Base-by-base conservation (phyloP, 1,140 invertebrate genomes). In the Drosophila guanche region DNA sequence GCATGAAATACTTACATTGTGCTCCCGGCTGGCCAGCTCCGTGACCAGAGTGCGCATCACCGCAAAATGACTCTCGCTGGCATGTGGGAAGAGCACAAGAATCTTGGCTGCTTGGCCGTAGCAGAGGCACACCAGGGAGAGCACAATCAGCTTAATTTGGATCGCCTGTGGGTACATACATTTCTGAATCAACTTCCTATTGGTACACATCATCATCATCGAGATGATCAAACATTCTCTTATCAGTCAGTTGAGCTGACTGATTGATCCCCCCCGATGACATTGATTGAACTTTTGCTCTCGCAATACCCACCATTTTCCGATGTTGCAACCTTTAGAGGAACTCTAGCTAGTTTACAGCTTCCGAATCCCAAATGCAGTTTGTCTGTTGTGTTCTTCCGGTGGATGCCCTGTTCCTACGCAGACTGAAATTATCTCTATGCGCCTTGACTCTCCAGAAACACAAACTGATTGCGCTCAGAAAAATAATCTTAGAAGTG, bases 51-150 rank as follows among this genome's bases (percentile, higher is more conserved):
- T 84, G 20, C 79, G 66, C 73, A 91, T 86, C 6, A 91, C 77
- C 5, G 76, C 73, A 71, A 91, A 91, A 69, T 92, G 91, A 70
- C 91, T 89, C 68, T 91, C 90, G 48, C 77, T 88, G 29, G 90
- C 80, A 56, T 89, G 80, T 16, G 91, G 84, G 58, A 92, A 90
- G 2, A 91, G 60, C 0, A 80, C 78, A 0, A 92, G 66, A 62
- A 92, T 89, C 40, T 91, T 90, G 7, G 90, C 78, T n/a, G 56
- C 60, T 12, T 59, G 25, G 1, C 14, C 25, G 23, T 14, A 25
- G 52, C 43, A 51, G 12, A 25, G 8, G 23, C 16, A 72, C 22
- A 6, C 5, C 20, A 7, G n/a, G 27, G 10, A 56, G 5, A 33
- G n/a, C 63, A 37, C 33, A 10, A 12, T 37, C 33, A 37, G 10